These are phyloP conservation scores for Rhaphigaster nebulosa DNA, from an alignment of 2,888 invertebrate genomes.

Conservation along the genomic window DNA sequence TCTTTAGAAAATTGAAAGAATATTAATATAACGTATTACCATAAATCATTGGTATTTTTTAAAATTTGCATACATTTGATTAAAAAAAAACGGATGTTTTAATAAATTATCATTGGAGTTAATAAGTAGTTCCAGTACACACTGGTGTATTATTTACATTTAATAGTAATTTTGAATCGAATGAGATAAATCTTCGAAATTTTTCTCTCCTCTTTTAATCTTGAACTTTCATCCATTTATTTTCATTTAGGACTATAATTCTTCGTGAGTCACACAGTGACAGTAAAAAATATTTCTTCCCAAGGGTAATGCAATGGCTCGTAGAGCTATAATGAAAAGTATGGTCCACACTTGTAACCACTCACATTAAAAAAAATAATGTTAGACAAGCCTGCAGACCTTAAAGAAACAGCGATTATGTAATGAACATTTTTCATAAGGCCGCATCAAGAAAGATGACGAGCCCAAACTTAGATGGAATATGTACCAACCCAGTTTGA, in stretches of 20 bases:
- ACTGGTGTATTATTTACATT: too few species aligned
- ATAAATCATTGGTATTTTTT: too few species aligned
- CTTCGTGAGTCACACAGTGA: not conserved
- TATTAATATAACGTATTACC: too few species aligned
- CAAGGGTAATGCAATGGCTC: not conserved
- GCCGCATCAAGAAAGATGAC: conserved; percentile 7
- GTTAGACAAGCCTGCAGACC: not conserved
- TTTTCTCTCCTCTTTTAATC: not conserved
- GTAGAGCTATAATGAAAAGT: not conserved
- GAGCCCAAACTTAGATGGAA: not conserved
- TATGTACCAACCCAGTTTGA: not conserved
- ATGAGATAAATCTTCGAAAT: too few species aligned
- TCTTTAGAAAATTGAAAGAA: too few species aligned
- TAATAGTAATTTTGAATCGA: too few species aligned
- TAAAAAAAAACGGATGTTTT: too few species aligned
- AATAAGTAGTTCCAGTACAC: too few species aligned
- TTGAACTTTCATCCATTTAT: not conserved
- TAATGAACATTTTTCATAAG: not conserved
- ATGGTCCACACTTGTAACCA: not conserved
- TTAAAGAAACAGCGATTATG: not conserved
- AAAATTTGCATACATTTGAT: too few species aligned
- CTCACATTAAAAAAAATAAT: not conserved
- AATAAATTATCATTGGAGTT: too few species aligned
- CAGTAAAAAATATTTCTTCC: not conserved
- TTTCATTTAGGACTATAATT: not conserved